Base-by-base conservation (phyloP, 2,888 invertebrate species). In the Glyphotaelius pellucidus region DNA sequence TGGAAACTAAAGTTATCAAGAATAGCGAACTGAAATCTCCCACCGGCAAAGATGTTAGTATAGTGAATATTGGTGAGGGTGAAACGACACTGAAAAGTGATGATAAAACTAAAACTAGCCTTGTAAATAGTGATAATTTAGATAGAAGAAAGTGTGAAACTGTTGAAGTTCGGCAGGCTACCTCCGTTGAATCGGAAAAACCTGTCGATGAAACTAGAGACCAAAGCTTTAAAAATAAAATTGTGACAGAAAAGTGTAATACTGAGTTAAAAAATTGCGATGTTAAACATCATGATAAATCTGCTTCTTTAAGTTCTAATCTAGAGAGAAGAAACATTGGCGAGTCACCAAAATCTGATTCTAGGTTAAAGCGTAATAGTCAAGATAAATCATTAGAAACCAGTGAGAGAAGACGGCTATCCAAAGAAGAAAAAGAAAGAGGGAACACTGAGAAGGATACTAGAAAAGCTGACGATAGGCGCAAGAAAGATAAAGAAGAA, bases 391-490 rank as follows among this genome's bases (percentile, higher is more conserved):
- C 83, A 15, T 52, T 88, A 84, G 93, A 93, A 35, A 35, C 87
- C 67, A 87, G 42, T 92, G 91, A 92, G 47, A 91, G 89, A 84
- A 91, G 91, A 90, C 83, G 90, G 83, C 83, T 84, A 80, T 91
- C 91, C 31, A 93, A 91, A 86, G 93, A 92, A 38, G 92, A 92
- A 79, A 93, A 80, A 84, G 81, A 92, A 67, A 88, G 95, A 94
- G 3, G 95, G 93, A 95, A 95, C 19, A 94, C 94, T 12, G 95
- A 95, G 93, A 94, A 94, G 92, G 95, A 94, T 93, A 95, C 94
- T 93, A 94, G 94, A 92, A 93, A 95, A 94, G 93, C 52, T 67
- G 94, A 83, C 87, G 93, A 94, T 94, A 84, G 79, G 79, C 88
- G 88, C 14, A 89, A 89, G 79, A 87, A n/a, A 67, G 67, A 67